Conservation (phyloP, 2,888 invertebrate genomes). For the Plagodis pulveraria region DNA sequence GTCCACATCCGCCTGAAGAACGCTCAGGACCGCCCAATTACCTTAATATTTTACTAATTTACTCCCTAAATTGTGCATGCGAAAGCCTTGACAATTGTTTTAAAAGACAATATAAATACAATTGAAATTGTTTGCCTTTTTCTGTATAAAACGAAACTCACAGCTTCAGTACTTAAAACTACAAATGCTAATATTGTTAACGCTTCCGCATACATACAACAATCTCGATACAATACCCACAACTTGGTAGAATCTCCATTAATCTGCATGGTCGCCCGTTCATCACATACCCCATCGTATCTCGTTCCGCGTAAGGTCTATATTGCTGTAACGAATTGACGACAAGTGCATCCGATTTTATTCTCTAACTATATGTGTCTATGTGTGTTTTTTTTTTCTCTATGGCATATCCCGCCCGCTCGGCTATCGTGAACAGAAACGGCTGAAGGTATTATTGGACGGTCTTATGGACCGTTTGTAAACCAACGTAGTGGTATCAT, state of each 20-base stretch:
- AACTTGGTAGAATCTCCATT: constrained; percentile 41
- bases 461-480: constrained; percentile 44
- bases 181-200: neutral
- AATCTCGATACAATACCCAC: constrained; percentile 14
- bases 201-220: constrained; percentile 7
- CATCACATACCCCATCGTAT: constrained; percentile 60
- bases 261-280: constrained; percentile 62
- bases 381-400: constrained; percentile 90
- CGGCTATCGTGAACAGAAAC: constrained; percentile 86
- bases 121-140: too few species aligned
- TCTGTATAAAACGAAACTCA: too few species aligned
- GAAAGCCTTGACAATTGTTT: too few species aligned
- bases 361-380: constrained; percentile 86
- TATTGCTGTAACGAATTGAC: constrained; percentile 60
- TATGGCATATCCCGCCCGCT: constrained; percentile 88
- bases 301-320: constrained; percentile 55
- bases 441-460: constrained; percentile 76
- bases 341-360: constrained; percentile 80
- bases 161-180: too few species aligned
- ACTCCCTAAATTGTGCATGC: too few species aligned
- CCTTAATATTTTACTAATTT: too few species aligned
- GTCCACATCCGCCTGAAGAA: too few species aligned
- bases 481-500: constrained; percentile 71
- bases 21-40: too few species aligned
- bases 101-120: too few species aligned